Evolutionary conservation across 2,113 vertebrate species (phyloP).

Genomic region (Myrmecophaga tridactyla): DNA sequence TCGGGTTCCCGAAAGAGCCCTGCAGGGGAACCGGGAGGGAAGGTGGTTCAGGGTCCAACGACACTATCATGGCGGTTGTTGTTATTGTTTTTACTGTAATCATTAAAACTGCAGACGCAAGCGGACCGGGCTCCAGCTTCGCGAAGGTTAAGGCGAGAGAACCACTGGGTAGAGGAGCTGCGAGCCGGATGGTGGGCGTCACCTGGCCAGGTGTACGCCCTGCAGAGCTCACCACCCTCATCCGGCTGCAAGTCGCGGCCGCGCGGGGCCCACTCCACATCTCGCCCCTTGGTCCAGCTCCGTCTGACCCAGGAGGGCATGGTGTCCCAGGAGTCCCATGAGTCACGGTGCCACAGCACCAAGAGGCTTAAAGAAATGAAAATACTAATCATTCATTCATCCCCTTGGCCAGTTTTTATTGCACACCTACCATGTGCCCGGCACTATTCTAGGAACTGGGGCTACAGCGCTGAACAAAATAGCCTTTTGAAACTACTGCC

Average conservation of each 20-base stretch:
- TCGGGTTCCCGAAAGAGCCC: rapidly evolving
- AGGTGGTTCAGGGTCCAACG: neutral
- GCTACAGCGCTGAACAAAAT: neutral
- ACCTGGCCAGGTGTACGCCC: too few species aligned
- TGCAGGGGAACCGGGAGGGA: too few species aligned
- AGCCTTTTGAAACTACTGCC: neutral
- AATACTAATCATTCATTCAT: neutral
- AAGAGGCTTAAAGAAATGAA: neutral
- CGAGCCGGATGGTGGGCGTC: rapidly evolving
- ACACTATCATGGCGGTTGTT: neutral
- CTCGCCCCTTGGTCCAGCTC: neutral
- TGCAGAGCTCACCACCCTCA: neutral
- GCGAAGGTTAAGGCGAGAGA: neutral
- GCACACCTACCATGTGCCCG: neutral
- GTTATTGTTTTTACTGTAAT: neutral
- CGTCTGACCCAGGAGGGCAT: neutral
- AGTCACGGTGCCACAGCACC: neutral
- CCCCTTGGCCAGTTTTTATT: neutral
- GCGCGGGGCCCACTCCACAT: neutral
- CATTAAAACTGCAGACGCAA: neutral
- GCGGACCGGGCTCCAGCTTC: rapidly evolving
- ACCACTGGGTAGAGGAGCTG: neutral
- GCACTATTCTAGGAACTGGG: neutral
- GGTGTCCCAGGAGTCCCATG: neutral
- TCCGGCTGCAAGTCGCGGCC: rapidly evolving